These are phyloP conservation scores for Myotis pilosus DNA, from an alignment of 2,797 vertebrate genomes.

Conservation along the genomic window DNA sequence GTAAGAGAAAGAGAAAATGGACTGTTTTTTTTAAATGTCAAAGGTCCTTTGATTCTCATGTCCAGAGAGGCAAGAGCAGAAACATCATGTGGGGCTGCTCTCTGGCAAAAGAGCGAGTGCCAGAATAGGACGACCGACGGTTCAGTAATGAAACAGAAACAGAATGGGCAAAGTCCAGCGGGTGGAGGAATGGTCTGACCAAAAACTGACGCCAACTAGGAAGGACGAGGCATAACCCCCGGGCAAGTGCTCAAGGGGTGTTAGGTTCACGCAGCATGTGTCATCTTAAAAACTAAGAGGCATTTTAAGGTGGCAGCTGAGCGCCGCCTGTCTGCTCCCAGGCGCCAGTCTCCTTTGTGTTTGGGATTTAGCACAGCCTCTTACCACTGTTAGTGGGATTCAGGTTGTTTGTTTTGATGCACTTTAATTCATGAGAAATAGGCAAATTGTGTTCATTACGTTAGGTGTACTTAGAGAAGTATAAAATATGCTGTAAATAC, in stretches of 20 bases:
- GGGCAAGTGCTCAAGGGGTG: background rate
- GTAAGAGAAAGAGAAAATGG: background rate
- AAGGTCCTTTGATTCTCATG: background rate
- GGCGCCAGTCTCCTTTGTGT: background rate
- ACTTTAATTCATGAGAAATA: conserved; percentile 34
- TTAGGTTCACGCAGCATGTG: background rate
- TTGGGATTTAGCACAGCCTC: background rate
- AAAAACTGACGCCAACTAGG: background rate
- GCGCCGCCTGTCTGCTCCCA: background rate
- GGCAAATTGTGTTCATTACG: background rate
- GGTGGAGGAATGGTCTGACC: background rate
- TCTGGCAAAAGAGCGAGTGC: background rate
- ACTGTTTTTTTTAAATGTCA: background rate
- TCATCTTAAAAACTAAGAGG: background rate
- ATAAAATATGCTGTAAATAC: background rate
- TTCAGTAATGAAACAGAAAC: background rate
- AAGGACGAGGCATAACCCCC: background rate
- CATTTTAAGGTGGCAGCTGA: conserved; percentile 1
- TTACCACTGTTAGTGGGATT: background rate
- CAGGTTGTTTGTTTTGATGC: background rate
- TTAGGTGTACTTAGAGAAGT: background rate
- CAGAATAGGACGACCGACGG: background rate
- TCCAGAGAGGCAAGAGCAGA: background rate
- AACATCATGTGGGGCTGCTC: background rate
- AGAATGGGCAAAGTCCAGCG: background rate